Evolutionary conservation across 2,797 vertebrate species (phyloP), one percentile per base, ranked within the genome.

Genomic region (Hemitrygon akajei): DNA sequence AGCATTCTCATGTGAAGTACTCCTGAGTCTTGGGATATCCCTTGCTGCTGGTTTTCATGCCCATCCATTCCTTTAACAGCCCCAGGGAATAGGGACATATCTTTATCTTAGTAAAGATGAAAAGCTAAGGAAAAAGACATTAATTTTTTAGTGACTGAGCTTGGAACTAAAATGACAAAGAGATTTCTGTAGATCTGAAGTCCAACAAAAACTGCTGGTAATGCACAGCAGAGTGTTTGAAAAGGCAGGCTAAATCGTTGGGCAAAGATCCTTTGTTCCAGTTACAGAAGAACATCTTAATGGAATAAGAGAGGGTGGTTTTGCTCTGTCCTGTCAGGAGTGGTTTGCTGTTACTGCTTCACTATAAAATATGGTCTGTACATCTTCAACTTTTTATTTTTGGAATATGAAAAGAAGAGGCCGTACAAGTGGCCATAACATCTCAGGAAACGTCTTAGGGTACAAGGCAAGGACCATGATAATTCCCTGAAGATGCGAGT

Each of bases 381-480:
- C 18, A 20, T n/a, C 63, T 76, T 76, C 73, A 76, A 76, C 77
- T 79, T 37, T 58, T 87, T 30, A 9, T 27, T 80, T 34, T 37
- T 80, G n/a, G 12, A 34, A 18, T 16, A 11, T 27, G 84, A 10
- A 30, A 9, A n/a, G 16, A 60, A 47, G 20, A 47, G 80, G 37
- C 37, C 80, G 37, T 3, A 7, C 14, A 14, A 66, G 1, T 63
- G 84, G 84, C 84, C 84, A 3, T 5, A n/a, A 18, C 84, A 34
- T 87, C 84, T 87, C 84, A 87, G 84, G 84, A 87, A 87, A n/a
- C 58, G 7, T 87, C 30, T 87, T 63, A 63, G 84, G 84, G 58
- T 18, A n/a, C 84, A 60, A 56, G 63, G 58, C 27, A 3, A 63
- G 84, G 58, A 66, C 58, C 60, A 63, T 34, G 84, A 34, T 30